Conservation (phyloP, 2,888 invertebrate genomes). For the Pollenia angustigena region DNA sequence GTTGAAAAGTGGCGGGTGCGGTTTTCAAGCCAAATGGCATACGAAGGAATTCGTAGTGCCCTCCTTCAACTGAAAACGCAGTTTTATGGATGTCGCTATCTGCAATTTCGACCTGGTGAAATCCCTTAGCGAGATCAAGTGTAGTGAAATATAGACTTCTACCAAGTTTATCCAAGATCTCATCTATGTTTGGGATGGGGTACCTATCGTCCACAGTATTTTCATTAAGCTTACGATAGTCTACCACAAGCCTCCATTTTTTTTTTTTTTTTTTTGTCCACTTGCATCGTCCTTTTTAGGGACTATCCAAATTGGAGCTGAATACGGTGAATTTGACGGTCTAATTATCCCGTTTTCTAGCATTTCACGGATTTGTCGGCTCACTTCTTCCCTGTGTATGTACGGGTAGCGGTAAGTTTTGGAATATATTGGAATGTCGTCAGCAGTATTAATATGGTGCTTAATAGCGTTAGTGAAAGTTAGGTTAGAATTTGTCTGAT, state of each 20-base stretch:
- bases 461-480: constrained; percentile 60
- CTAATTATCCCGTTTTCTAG: no score
- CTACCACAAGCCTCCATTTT: neutral
- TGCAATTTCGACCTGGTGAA: neutral
- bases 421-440: constrained; percentile 46
- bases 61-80: constrained; percentile 52
- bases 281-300: constrained; percentile 27
- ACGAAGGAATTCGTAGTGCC: constrained; percentile 69
- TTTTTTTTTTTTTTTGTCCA: constrained; percentile 15
- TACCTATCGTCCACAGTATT: no score
- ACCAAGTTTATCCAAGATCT: no score
- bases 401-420: constrained; percentile 65
- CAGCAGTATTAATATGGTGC: constrained; percentile 54
- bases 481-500: constrained; percentile 51
- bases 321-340: neutral
- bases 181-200: no score
- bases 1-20: constrained; percentile 73
- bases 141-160: neutral
- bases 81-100: constrained; percentile 25
- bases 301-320: constrained; percentile 3
- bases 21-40: constrained; percentile 73
- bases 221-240: neutral
- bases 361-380: no score
- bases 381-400: constrained; percentile 37
- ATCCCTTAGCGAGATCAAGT: neutral